A percentile compares a stretch with the other conserved stretches of the same genome.
Evolutionary conservation across 2,113 vertebrate species (phyloP).

Genomic region (Trinectes maculatus): DNA sequence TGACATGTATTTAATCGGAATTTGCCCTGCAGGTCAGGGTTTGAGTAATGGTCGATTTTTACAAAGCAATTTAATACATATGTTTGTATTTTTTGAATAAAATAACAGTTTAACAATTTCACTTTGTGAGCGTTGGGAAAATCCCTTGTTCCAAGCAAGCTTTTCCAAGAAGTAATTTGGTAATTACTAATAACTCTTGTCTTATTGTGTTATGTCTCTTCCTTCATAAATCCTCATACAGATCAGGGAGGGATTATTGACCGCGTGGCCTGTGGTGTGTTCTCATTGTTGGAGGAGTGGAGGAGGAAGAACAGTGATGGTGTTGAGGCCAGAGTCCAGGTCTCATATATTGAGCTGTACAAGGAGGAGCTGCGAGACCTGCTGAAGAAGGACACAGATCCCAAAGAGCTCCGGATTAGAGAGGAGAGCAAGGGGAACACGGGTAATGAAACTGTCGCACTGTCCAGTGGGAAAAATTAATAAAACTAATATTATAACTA

Average conservation of each 20-base stretch:
- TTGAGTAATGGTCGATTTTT: too few species aligned
- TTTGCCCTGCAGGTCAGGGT: too few species aligned
- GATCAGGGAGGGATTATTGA: conserved; percentile 89
- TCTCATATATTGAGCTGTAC: conserved; percentile 93
- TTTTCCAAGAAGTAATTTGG: too few species aligned
- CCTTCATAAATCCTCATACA: conserved; percentile 35
- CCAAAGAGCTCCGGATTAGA: conserved; percentile 88
- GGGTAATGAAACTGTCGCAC: conserved; percentile 71
- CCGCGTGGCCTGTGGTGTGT: conserved; percentile 89
- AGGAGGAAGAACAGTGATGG: conserved; percentile 55
- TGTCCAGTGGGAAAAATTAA: background rate
- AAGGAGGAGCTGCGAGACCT: conserved; percentile 91
- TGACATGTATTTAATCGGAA: too few species aligned
- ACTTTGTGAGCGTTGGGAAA: too few species aligned
- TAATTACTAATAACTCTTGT: too few species aligned
- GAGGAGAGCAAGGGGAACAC: conserved; percentile 93
- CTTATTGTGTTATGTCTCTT: background rate
- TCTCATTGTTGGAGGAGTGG: conserved; percentile 83
- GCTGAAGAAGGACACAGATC: conserved; percentile 84
- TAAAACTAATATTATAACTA: too few species aligned
- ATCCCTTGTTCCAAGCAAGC: too few species aligned
- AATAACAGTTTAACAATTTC: too few species aligned
- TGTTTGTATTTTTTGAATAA: too few species aligned
- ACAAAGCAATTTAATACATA: too few species aligned
- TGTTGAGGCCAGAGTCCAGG: conserved; percentile 79